Evolutionary conservation across 1,140 invertebrate species (phyloP), one percentile per base, ranked within the genome.

Genomic region (Lordiphosa mommai): DNA sequence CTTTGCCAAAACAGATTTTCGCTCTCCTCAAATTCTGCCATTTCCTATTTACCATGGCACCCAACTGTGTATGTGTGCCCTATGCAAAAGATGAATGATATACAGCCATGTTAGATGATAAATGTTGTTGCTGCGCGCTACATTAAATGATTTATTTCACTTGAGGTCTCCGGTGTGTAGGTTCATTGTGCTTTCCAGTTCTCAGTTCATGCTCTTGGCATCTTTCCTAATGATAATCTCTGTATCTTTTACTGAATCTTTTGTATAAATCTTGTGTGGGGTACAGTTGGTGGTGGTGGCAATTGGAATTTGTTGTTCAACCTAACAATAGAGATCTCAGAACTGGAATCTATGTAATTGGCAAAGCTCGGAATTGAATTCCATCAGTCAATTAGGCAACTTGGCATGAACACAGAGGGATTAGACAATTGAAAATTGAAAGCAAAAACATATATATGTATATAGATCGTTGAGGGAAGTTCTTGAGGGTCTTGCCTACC

Each of bases 111-210:
- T 71, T 82, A 63, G 74, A 71, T 80, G 74, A 80, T 80, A 80
- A 80, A 80, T 80, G 67, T 27, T 80, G 67, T 27, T 27, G 23
- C 23, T 27, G 74, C 74, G 74, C 76, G 74, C 74, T 82, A 80
- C 67, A 80, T 80, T 82, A 80, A 82, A 80, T 80, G 66, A 80
- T 80, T 80, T 80, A 80, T 80, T 61, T 82, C 52, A 16, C 47
- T 53, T 30, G n/a, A 37, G 48, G 52, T 56, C 64, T 29, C 40
- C 30, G 44, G 43, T 58, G 10, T 47, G 43, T 32, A 52, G 61
- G 76, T 80, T 82, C 74, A 82, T 82, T 80, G 74, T 63, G 76
- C 71, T 33, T 38, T 8, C 6, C 32, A 48, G 40, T 29, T 48
- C 51, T 29, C 17, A 27, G 23, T 27, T 27, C 23, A 27, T 27